Percentiles rank a stretch among this genome's conserved stretches.
phyloP scores from a whole-genome alignment of 2,113 vertebrate genomes.

The Syngnathus floridae region DNA sequence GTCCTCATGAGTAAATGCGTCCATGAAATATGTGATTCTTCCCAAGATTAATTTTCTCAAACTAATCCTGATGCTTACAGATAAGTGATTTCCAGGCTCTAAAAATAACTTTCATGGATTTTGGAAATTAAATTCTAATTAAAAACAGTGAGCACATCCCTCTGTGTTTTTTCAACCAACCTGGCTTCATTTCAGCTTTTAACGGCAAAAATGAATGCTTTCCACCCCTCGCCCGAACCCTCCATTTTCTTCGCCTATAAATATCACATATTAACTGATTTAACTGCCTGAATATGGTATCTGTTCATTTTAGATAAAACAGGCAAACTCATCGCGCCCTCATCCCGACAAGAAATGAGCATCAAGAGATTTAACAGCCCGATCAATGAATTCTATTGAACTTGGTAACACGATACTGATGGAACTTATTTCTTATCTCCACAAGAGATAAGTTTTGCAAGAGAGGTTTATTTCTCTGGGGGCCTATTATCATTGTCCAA shows the following conservation, averaged over 20 bases:
- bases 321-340: neutral
- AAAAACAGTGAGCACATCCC: constrained; percentile 22
- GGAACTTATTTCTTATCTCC: constrained; percentile 16
- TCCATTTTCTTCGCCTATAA: neutral
- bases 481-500: constrained; percentile 17
- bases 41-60: constrained; percentile 11
- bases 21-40: constrained; percentile 6
- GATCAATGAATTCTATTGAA: constrained; percentile 14
- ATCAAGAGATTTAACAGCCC: constrained; percentile 11
- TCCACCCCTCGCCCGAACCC: too few species aligned
- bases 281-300: constrained; percentile 27
- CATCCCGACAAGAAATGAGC: neutral
- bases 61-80: constrained; percentile 18
- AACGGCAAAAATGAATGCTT: neutral
- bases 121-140: constrained; percentile 33
- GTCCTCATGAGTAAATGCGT: neutral
- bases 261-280: constrained; percentile 2
- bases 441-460: constrained; percentile 30
- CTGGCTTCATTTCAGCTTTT: constrained; percentile 10
- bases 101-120: constrained; percentile 42
- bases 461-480: constrained; percentile 2
- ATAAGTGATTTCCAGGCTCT: constrained; percentile 28
- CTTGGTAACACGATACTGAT: constrained; percentile 1
- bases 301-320: constrained; percentile 42
- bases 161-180: constrained; percentile 11